Evolutionary conservation across 2,113 vertebrate species (phyloP).

Genomic region (Elgaria multicarinata): DNA sequence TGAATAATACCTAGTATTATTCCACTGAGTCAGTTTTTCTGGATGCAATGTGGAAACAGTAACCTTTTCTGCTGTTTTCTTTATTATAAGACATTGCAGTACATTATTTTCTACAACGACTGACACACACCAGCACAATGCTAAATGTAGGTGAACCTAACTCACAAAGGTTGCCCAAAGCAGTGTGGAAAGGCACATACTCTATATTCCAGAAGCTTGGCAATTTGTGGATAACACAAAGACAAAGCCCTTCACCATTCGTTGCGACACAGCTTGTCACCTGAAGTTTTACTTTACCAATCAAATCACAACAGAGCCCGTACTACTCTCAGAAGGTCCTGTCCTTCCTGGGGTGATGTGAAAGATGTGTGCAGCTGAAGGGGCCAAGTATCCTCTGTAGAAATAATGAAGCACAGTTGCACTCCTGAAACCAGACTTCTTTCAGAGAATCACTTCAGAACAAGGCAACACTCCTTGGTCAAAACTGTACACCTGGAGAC

Average conservation of each 20-base stretch:
- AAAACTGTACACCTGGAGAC: not conserved
- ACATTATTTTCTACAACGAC: conserved; percentile 33
- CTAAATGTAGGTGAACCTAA: not conserved
- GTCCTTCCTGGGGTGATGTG: not conserved
- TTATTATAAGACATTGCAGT: not conserved
- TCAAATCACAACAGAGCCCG: not conserved
- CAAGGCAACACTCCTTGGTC: not conserved
- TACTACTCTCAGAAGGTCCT: conserved; percentile 31
- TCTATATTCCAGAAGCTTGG: conserved; percentile 12
- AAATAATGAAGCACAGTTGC: not conserved
- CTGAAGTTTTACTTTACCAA: not conserved
- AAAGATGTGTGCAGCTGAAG: conserved; percentile 38
- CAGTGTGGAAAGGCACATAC: not conserved
- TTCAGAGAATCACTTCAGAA: not conserved
- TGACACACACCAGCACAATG: conserved; percentile 8
- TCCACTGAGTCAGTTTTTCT: conserved; percentile 38
- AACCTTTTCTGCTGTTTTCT: not conserved
- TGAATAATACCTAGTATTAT: not conserved
- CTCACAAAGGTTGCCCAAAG: not conserved
- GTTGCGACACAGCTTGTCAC: conserved; percentile 41
- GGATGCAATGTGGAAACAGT: not conserved
- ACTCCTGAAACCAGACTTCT: not conserved
- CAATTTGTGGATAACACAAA: conserved; percentile 19
- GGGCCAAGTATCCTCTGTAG: not conserved
- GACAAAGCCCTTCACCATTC: conserved; percentile 22